Evolutionary conservation across 1,140 invertebrate species (phyloP).

Genomic region (Euwallacea fornicatus): DNA sequence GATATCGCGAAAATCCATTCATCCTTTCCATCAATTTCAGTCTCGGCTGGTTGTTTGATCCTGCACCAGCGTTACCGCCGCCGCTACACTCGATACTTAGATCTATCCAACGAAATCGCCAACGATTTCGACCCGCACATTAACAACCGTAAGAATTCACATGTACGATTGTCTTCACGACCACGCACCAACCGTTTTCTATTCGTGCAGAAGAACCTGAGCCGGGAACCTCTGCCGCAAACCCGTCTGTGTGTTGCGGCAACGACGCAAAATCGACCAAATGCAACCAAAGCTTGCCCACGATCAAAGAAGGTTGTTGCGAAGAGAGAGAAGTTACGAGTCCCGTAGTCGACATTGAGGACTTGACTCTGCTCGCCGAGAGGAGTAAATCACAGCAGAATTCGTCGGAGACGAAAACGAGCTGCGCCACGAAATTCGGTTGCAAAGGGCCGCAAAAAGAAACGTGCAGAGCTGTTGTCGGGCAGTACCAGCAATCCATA

Average conservation of each 20-base stretch:
- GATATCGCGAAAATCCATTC: not conserved
- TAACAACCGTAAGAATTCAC: slow-evolving; percentile 11
- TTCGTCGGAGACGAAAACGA: not conserved
- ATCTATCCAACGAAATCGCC: slow-evolving; percentile 50
- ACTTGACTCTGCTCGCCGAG: slow-evolving; percentile 53
- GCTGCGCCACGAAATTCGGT: slow-evolving; percentile 55
- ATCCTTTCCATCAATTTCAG: slow-evolving; percentile 53
- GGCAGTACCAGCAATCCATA: slow-evolving; percentile 59
- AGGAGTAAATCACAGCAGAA: too few relatives aligned
- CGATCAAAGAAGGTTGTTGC: slow-evolving; percentile 47
- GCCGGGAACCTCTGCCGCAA: slow-evolving; percentile 41
- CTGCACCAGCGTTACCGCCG: slow-evolving; percentile 66
- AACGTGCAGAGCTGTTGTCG: slow-evolving; percentile 54
- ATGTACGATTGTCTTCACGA: not conserved
- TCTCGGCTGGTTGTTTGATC: slow-evolving; percentile 73
- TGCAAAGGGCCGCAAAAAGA: slow-evolving; percentile 57
- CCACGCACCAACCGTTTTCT: not conserved
- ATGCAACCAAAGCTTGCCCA: slow-evolving; percentile 43
- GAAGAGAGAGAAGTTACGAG: slow-evolving; percentile 53
- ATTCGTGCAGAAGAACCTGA: not conserved
- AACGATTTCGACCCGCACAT: slow-evolving; percentile 35
- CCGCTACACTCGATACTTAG: slow-evolving; percentile 55
- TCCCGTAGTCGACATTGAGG: slow-evolving; percentile 70
- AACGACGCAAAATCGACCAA: slow-evolving; percentile 44
- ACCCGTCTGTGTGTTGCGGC: slow-evolving; percentile 45